phyloP scores from a whole-genome alignment of 2,113 vertebrate species.

The Ailurus styani region DNA sequence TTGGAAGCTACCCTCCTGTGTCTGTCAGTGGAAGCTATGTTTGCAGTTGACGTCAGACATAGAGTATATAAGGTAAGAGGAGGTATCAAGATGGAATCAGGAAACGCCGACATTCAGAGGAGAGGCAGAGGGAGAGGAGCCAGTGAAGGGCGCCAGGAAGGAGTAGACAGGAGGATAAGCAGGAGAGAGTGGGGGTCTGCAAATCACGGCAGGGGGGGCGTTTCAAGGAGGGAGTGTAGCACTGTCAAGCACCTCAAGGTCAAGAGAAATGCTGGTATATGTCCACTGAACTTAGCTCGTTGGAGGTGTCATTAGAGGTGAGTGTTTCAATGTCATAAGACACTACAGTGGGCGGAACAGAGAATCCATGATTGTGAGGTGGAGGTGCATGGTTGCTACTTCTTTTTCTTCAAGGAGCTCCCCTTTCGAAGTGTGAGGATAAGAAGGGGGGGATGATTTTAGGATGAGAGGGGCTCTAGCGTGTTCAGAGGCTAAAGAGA shows the following conservation, averaged over 20 bases:
- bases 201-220: background rate
- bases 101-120: background rate
- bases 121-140: background rate
- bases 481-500: background rate
- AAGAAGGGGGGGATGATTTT: background rate
- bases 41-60: slow-evolving; percentile 6
- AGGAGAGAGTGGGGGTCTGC: background rate
- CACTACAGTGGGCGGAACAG: background rate
- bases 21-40: background rate
- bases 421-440: background rate
- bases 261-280: background rate
- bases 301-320: background rate
- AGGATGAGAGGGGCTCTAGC: background rate
- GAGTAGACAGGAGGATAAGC: background rate
- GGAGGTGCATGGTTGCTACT: background rate
- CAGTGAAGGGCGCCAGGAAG: background rate
- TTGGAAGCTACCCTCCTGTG: background rate
- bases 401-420: background rate
- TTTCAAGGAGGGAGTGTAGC: background rate
- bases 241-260: background rate
- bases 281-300: background rate
- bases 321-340: background rate
- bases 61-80: background rate
- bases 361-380: background rate
- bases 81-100: background rate